These are phyloP conservation scores for Glandiceps talaboti DNA, from an alignment of 53 echinoderm and acorn worm genomes.

Conservation along the genomic window DNA sequence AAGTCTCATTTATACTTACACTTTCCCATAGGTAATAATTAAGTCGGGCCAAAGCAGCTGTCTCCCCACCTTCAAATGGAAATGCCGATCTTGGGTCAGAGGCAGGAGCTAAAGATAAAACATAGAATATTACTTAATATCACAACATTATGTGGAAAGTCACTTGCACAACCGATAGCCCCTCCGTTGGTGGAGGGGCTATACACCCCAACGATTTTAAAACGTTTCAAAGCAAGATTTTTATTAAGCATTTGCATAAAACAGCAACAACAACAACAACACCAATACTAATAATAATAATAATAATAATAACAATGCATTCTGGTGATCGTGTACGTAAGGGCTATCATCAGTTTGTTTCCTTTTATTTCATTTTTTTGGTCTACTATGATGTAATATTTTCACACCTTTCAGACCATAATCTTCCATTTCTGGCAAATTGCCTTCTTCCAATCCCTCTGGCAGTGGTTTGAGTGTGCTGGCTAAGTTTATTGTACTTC, in stretches of 20 bases:
- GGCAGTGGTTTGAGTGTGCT: constrained; percentile 40
- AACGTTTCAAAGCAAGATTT: too few species aligned
- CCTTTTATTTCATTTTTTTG: not conserved
- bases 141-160: too few species aligned
- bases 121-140: too few species aligned
- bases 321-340: too few species aligned
- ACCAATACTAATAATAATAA: too few species aligned
- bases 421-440: constrained; percentile 40
- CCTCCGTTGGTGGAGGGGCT: too few species aligned
- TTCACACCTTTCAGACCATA: constrained; percentile 41
- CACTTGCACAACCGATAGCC: too few species aligned
- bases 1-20: constrained; percentile 39
- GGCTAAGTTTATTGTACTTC: constrained; percentile 44
- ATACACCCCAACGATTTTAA: too few species aligned
- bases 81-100: constrained; percentile 51
- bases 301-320: too few species aligned
- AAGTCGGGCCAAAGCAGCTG: constrained; percentile 46
- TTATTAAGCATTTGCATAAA: too few species aligned
- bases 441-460: constrained; percentile 39
- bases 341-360: too few species aligned
- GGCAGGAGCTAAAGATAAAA: constrained; percentile 30
- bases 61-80: constrained; percentile 62
- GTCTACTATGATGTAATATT: not conserved
- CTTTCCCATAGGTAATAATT: constrained; percentile 63
- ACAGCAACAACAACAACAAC: too few species aligned